A percentile compares a stretch with the other conserved stretches of the same genome.
Evolutionary conservation across 1,140 invertebrate genomes (phyloP).

Genomic region (Drosophila varians): DNA sequence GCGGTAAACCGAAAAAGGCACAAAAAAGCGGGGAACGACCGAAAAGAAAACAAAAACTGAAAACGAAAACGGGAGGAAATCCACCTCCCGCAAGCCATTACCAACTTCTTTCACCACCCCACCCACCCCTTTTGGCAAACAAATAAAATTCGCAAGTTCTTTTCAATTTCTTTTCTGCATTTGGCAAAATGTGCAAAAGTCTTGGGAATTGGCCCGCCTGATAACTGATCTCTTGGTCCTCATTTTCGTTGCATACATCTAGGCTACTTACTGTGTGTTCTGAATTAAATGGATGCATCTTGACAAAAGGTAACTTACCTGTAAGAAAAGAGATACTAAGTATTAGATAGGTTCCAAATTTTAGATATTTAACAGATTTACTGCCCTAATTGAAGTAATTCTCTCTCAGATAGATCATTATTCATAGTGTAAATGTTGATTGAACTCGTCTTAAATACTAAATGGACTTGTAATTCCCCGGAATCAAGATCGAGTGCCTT

Average conservation of each 20-base stretch:
- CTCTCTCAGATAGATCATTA: too few relatives aligned
- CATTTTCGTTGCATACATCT: constrained; percentile 36
- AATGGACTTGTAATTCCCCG: constrained; percentile 11
- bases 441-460: background rate
- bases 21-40: constrained; percentile 69
- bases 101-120: constrained; percentile 24
- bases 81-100: constrained; percentile 19
- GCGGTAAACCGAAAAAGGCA: constrained; percentile 81
- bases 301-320: constrained; percentile 56
- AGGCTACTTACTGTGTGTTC: constrained; percentile 54
- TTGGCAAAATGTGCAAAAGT: constrained; percentile 22
- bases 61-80: constrained; percentile 67
- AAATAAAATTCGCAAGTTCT: constrained; percentile 15
- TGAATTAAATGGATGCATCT: constrained; percentile 4
- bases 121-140: background rate
- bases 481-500: constrained; percentile 27
- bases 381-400: too few relatives aligned
- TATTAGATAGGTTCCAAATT: constrained; percentile 16
- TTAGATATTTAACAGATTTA: too few relatives aligned
- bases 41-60: constrained; percentile 60
- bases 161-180: constrained; percentile 26
- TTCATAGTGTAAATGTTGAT: background rate
- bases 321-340: constrained; percentile 31
- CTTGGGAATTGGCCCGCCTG: constrained; percentile 36
- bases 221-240: constrained; percentile 10